These are phyloP conservation scores for Onychomys leucogaster DNA, from an alignment of 2,797 vertebrate genomes.

Conservation along the genomic window DNA sequence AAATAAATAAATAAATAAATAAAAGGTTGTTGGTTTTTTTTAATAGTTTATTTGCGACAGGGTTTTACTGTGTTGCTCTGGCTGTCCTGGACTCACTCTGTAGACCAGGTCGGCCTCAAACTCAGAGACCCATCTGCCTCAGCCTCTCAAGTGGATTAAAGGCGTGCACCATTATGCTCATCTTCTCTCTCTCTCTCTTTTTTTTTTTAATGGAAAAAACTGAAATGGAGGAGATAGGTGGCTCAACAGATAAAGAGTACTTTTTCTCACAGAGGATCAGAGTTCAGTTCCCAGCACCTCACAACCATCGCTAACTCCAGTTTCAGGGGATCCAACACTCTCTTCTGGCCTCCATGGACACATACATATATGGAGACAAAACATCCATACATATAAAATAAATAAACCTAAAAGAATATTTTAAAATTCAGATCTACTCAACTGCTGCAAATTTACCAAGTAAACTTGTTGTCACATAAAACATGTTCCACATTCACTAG, in stretches of 20 bases:
- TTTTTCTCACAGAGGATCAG: background rate
- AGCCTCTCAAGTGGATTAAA: background rate
- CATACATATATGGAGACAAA: background rate
- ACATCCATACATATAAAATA: background rate
- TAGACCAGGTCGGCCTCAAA: background rate
- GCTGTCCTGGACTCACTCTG: background rate
- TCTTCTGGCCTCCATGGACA: background rate
- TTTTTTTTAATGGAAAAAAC: background rate
- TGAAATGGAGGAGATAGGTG: no score
- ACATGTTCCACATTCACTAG: background rate
- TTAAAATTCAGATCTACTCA: constrained; percentile 15
- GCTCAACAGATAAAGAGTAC: no score
- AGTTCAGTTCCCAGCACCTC: background rate
- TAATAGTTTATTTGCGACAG: background rate
- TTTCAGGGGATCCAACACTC: background rate
- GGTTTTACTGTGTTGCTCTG: background rate
- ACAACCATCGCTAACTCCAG: background rate
- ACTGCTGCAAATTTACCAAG: background rate
- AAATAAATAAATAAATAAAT: no score
- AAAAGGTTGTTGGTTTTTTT: no score
- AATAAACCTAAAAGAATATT: background rate
- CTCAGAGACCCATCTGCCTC: background rate
- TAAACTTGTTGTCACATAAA: constrained; percentile 26
- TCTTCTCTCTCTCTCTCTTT: no score
- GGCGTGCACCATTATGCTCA: background rate